Conservation (phyloP, 2,888 invertebrate genomes). For the Magallana nippona region DNA sequence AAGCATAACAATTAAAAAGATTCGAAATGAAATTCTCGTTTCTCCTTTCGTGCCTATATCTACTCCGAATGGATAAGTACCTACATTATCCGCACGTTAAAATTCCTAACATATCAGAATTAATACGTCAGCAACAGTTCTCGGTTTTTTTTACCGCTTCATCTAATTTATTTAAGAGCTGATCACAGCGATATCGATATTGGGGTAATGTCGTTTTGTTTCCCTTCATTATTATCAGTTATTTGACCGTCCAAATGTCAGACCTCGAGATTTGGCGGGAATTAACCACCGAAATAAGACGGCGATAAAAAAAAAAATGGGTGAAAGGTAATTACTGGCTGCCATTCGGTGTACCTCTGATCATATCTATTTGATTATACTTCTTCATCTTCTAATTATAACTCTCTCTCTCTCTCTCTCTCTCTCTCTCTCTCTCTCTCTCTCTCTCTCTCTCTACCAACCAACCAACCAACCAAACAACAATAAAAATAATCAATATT, state of each 20-base stretch:
- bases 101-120: background rate
- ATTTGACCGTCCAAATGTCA: background rate
- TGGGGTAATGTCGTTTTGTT: background rate
- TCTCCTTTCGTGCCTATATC: background rate
- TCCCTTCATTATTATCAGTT: background rate
- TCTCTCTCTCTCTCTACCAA: too few relatives aligned
- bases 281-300: background rate
- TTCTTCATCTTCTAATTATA: background rate
- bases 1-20: background rate
- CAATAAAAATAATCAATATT: background rate
- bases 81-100: background rate
- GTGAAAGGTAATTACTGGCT: background rate
- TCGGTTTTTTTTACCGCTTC: conserved; percentile 8
- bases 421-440: too few relatives aligned
- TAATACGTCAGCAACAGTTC: background rate
- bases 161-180: conserved; percentile 22
- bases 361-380: background rate
- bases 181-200: background rate
- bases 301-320: background rate
- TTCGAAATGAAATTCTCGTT: conserved; percentile 6
- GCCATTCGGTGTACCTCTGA: background rate
- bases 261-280: background rate
- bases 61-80: background rate
- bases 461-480: too few relatives aligned
- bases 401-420: background rate